These are phyloP conservation scores for Indicator indicator DNA, from an alignment of 2,113 vertebrate species.

Conservation along the genomic window DNA sequence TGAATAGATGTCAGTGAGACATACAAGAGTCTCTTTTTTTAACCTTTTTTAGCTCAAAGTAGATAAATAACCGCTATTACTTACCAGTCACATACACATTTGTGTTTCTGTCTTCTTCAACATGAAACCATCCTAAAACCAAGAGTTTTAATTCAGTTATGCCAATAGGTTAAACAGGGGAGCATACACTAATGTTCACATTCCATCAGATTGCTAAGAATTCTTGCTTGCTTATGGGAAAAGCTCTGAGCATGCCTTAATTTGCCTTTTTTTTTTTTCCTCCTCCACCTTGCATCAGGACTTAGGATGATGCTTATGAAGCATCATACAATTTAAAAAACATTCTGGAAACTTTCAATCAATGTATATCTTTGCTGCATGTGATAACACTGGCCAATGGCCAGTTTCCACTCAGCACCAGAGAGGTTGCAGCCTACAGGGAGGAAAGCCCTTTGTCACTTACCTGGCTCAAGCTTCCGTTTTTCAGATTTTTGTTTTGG, in stretches of 20 bases:
- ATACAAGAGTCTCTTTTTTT: not conserved
- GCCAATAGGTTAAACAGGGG: not conserved
- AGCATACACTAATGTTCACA: not conserved
- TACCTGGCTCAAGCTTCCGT: conserved; percentile 89
- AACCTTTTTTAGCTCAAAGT: not conserved
- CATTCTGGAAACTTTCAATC: not conserved
- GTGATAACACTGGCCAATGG: not conserved
- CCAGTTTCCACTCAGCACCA: not conserved
- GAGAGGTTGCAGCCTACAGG: not conserved
- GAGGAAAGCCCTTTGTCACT: not conserved
- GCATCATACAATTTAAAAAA: not conserved
- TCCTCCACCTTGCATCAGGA: too few species aligned
- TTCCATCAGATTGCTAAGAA: not conserved
- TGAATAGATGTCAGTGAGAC: not conserved
- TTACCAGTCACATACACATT: conserved; percentile 96
- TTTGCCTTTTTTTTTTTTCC: not conserved
- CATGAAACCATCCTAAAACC: conserved; percentile 91
- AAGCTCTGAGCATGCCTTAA: not conserved
- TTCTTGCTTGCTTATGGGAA: not conserved
- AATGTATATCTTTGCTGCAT: not conserved
- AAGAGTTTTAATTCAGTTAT: conserved; percentile 45
- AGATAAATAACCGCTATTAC: not conserved
- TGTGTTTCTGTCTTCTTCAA: conserved; percentile 92
- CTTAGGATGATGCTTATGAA: not conserved
- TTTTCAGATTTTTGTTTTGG: conserved; percentile 87